phyloP scores from a whole-genome alignment of 2,888 invertebrate genomes.

The Stictocephala bisonia region DNA sequence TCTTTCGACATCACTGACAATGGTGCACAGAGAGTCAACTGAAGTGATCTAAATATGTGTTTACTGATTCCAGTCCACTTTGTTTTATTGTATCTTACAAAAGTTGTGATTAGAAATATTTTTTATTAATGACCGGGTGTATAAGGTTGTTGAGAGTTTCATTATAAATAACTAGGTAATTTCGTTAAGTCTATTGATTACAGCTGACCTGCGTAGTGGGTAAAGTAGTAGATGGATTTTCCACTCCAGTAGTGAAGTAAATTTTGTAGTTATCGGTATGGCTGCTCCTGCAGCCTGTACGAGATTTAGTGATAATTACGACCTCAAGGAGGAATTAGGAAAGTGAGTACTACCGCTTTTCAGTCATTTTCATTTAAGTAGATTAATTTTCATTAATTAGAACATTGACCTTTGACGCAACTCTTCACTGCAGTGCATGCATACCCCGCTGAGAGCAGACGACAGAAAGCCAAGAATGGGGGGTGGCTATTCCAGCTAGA shows the following conservation, averaged over 20 bases:
- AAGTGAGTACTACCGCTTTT: conserved; percentile 79
- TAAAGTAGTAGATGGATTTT: conserved; percentile 51
- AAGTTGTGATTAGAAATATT: too few relatives aligned
- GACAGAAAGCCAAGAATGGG: conserved; percentile 46
- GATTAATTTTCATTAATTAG: conserved; percentile 5
- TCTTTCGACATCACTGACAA: too few relatives aligned
- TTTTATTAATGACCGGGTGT: too few relatives aligned
- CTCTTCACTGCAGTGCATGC: conserved; percentile 38
- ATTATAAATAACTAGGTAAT: too few relatives aligned
- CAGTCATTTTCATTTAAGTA: conserved; percentile 11
- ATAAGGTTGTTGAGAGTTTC: too few relatives aligned
- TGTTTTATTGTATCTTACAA: too few relatives aligned
- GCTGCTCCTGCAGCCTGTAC: conserved; percentile 92
- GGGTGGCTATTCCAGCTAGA: too few relatives aligned
- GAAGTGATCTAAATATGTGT: too few relatives aligned
- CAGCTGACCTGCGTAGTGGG: conserved; percentile 44
- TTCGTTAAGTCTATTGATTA: conserved; percentile 47
- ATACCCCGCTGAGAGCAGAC: conserved; percentile 46
- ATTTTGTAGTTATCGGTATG: conserved; percentile 70
- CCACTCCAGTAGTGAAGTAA: conserved; percentile 53
- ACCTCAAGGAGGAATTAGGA: conserved; percentile 99
- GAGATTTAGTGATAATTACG: conserved; percentile 99
- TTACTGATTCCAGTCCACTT: too few relatives aligned
- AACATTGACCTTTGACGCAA: conserved; percentile 44
- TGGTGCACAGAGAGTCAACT: too few relatives aligned